Conservation (phyloP, 2,888 invertebrate species). For the Limnephilus rhombicus region DNA sequence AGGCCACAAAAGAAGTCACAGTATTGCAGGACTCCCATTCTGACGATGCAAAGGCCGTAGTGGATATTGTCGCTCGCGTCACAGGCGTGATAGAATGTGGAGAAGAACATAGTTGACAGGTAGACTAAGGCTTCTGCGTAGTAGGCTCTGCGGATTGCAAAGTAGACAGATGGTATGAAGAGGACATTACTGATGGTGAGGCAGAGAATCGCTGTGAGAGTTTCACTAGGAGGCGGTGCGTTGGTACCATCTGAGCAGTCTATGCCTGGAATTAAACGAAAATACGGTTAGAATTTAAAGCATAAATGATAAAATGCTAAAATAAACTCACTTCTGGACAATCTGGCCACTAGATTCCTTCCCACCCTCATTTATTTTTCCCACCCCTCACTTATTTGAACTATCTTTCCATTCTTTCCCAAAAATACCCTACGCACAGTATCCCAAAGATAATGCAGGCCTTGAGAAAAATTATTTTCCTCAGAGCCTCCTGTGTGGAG, state of each 20-base stretch:
- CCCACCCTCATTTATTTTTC: too few relatives aligned
- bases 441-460: too few relatives aligned
- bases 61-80: slow-evolving; percentile 85
- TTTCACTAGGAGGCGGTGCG: slow-evolving; percentile 82
- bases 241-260: slow-evolving; percentile 89
- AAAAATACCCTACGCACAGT: too few relatives aligned
- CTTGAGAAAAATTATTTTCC: too few relatives aligned
- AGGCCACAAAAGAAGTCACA: slow-evolving; percentile 93
- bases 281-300: too few relatives aligned
- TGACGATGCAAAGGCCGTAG: slow-evolving; percentile 87
- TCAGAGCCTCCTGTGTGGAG: too few relatives aligned
- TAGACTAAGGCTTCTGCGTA: slow-evolving; percentile 91
- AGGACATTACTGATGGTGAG: slow-evolving; percentile 90
- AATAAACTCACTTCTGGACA: too few relatives aligned
- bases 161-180: slow-evolving; percentile 86
- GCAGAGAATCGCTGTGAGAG: slow-evolving; percentile 83
- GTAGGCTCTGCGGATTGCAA: slow-evolving; percentile 84
- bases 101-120: slow-evolving; percentile 89
- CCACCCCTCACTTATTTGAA: too few relatives aligned
- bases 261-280: slow-evolving; percentile 81
- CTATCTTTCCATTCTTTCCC: too few relatives aligned
- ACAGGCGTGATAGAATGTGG: slow-evolving; percentile 94
- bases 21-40: slow-evolving; percentile 87
- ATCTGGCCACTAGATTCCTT: too few relatives aligned
- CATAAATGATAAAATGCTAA: too few relatives aligned